Evolutionary conservation across 2,888 invertebrate species (phyloP), one percentile per base, ranked within the genome.

Genomic region (Eupithecia tripunctaria): DNA sequence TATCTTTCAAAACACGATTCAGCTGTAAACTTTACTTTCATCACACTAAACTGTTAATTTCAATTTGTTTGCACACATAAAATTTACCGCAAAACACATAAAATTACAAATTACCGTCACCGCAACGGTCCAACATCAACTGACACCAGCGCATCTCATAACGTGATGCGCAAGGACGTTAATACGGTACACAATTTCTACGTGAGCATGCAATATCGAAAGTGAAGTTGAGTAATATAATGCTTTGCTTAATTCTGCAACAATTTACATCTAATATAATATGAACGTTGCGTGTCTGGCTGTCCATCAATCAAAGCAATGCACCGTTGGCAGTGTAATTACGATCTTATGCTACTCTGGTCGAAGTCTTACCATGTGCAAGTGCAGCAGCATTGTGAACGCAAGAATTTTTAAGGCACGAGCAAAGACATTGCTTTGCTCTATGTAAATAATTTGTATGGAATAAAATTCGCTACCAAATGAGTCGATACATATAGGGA

Each of bases 81-180:
- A 29, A 75, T 68, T 36, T 56, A 56, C 56, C 56, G 56, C 56
- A 56, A 56, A 56, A 71, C 25, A 59, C 38, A 59, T 27, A 43
- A 59, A 41, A 70, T 2, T 47, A 51, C 59, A 60, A 29, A 63
- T 21, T 25, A 36, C 66, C 60, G 70, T 43, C 70, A 51, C 56
- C 71, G 47, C 80, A 80, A 76, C 84, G 81, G 82, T 82, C 85
- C 81, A 83, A 82, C 81, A 83, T 82, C 81, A 83, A 91, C 90
- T 90, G 83, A 82, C 83, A 81, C 83, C 81, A 82, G 82, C 84
- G 83, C 83, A 82, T 82, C 82, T 82, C 83, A 80, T 82, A 81
- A 25, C 92, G 88, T 89, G 90, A 84, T 86, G 6, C 32, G 79
- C 90, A 91, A 93, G 92, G 92, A 90, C 90, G 88, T 89, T 83